Percentiles rank a stretch among this genome's conserved stretches.
Evolutionary conservation across 2,113 vertebrate genomes (phyloP).

Genomic region (Ceyx melanurus): DNA sequence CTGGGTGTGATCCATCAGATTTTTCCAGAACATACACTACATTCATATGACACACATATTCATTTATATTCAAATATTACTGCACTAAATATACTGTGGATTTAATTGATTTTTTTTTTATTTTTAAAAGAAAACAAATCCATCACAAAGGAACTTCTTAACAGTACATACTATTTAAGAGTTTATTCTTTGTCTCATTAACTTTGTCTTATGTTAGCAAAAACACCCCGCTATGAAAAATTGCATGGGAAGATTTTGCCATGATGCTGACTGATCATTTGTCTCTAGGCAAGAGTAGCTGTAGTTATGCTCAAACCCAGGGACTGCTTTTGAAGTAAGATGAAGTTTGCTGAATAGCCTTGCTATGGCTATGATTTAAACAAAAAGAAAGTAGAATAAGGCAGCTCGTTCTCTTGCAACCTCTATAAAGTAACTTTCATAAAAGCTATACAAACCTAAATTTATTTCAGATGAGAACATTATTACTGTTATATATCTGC

Average conservation of each 20-base stretch:
- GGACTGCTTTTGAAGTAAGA: background rate
- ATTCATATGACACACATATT: background rate
- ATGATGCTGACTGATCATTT: background rate
- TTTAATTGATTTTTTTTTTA: background rate
- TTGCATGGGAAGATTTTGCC: background rate
- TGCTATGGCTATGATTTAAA: background rate
- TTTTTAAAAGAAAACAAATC: background rate
- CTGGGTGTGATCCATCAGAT: background rate
- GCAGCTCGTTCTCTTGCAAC: accelerated
- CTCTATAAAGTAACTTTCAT: background rate
- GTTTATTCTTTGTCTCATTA: background rate
- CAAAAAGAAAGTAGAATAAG: background rate
- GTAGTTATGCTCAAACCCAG: background rate
- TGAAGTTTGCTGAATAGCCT: background rate
- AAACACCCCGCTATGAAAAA: background rate
- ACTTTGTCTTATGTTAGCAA: background rate
- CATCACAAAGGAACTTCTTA: background rate
- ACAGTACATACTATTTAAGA: background rate
- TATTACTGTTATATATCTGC: background rate
- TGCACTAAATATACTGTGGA: background rate
- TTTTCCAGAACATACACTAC: background rate
- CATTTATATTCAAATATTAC: background rate
- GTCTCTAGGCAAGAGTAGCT: background rate
- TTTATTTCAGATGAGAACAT: background rate
- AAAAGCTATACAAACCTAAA: background rate